Evolutionary conservation across 2,888 invertebrate species (phyloP).

Genomic region (Aphidius colemani): DNA sequence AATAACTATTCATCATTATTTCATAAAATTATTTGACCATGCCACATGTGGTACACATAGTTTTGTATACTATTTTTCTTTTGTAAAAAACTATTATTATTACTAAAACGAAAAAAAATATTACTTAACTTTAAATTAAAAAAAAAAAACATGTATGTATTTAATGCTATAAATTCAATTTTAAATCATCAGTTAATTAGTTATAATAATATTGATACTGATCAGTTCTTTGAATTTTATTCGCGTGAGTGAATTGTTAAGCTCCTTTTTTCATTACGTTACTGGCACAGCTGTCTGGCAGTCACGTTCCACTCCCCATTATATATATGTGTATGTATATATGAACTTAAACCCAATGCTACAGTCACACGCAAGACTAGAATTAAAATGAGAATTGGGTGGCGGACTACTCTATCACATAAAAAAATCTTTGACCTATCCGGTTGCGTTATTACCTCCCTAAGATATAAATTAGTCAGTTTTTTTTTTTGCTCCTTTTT

Average conservation of each 20-base stretch:
- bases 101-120: neutral
- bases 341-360: conserved; percentile 24
- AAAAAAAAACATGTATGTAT: no score
- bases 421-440: conserved; percentile 50
- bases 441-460: conserved; percentile 34
- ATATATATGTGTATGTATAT: conserved; percentile 27
- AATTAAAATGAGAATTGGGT: conserved; percentile 36
- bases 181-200: no score
- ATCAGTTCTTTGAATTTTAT: neutral
- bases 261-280: conserved; percentile 37
- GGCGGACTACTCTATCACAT: conserved; percentile 35
- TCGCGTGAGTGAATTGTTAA: no score
- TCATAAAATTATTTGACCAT: no score
- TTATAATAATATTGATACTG: no score
- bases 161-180: no score
- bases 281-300: conserved; percentile 59
- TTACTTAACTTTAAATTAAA: no score
- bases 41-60: no score
- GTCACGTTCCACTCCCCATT: conserved; percentile 51
- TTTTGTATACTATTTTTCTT: neutral
- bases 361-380: conserved; percentile 19
- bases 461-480: no score
- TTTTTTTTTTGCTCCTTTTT: no score
- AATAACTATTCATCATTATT: no score
- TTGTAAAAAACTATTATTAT: neutral